These are phyloP conservation scores for Drosophila falleni DNA, from an alignment of 2,888 invertebrate genomes.

Conservation along the genomic window DNA sequence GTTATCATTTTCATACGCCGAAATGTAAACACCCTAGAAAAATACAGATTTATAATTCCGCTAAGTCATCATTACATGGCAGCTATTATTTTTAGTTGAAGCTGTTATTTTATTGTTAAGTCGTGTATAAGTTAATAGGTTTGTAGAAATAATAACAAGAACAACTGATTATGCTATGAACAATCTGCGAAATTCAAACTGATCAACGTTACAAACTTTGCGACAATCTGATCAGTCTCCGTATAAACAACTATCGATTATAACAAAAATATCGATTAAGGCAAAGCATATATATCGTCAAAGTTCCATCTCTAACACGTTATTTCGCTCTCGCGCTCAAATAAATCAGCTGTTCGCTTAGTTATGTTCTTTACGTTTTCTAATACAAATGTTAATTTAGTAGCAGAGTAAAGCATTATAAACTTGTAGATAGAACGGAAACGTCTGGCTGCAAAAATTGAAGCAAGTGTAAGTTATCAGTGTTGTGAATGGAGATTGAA, in stretches of 20 bases:
- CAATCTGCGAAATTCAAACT: not conserved
- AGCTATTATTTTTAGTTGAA: not conserved
- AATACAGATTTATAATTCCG: not conserved
- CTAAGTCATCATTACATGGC: constrained; percentile 4
- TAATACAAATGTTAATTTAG: constrained; percentile 13
- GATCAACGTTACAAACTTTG: not conserved
- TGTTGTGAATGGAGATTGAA: not conserved
- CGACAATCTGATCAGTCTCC: not conserved
- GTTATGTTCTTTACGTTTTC: constrained; percentile 21
- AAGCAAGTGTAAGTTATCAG: constrained; percentile 23
- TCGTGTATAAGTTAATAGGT: no score
- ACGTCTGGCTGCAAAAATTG: not conserved
- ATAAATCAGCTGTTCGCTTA: constrained; percentile 50
- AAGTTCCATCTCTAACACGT: constrained; percentile 32
- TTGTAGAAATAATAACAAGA: no score
- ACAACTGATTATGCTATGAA: no score
- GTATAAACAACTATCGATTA: not conserved
- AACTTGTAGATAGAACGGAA: not conserved
- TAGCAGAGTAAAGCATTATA: constrained; percentile 3
- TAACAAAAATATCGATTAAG: not conserved
- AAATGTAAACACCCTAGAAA: no score
- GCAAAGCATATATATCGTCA: not conserved
- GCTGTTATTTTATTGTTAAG: not conserved
- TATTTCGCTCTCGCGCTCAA: constrained; percentile 13
- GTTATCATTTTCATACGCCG: no score